Conservation (phyloP, 2,888 invertebrate genomes). For the Onchidella celtica region DNA sequence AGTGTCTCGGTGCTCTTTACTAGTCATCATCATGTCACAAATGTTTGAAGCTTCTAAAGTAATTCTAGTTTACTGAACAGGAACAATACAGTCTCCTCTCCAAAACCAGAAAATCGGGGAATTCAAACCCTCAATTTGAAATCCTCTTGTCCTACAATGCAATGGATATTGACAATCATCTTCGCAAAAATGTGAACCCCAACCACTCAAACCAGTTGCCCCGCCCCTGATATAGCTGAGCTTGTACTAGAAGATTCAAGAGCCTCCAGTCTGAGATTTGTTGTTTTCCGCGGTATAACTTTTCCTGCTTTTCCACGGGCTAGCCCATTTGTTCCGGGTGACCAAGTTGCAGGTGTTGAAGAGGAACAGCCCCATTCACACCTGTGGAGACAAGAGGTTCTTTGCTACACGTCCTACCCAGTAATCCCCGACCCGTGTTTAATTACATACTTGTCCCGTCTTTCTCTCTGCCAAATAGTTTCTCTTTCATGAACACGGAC, state of each 20-base stretch:
- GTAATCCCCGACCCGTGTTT: background rate
- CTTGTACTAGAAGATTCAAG: background rate
- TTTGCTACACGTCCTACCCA: background rate
- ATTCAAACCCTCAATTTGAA: too few relatives aligned
- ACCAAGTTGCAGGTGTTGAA: background rate
- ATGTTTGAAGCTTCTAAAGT: too few relatives aligned
- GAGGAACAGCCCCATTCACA: background rate
- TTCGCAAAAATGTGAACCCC: too few relatives aligned
- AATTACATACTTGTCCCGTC: background rate
- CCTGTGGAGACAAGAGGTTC: background rate
- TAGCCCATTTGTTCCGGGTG: background rate
- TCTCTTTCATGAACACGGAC: background rate
- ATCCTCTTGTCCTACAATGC: too few relatives aligned
- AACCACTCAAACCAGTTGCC: too few relatives aligned
- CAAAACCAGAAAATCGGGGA: too few relatives aligned
- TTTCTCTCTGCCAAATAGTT: background rate
- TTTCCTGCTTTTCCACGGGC: background rate
- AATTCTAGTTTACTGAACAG: too few relatives aligned
- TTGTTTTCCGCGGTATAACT: background rate
- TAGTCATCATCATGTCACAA: too few relatives aligned
- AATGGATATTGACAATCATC: too few relatives aligned
- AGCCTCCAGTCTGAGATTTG: background rate
- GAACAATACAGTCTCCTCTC: too few relatives aligned
- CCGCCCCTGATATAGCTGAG: too few relatives aligned
- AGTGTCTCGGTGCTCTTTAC: too few relatives aligned